Evolutionary conservation across 2,113 vertebrate species (phyloP).

Genomic region (Zosterops hypoxanthus): DNA sequence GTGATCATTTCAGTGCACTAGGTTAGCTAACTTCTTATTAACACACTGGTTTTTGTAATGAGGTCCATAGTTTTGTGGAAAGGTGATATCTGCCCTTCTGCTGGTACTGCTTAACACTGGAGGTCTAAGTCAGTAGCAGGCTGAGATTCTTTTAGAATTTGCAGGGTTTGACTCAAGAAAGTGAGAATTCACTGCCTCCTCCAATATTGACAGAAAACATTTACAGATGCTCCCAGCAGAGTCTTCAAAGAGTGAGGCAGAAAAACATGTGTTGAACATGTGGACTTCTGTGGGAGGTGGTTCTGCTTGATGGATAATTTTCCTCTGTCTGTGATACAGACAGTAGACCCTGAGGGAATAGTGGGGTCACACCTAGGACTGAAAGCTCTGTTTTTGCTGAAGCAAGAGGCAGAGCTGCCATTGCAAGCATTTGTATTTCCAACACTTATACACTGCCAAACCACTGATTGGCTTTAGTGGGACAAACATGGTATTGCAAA

Average conservation of each 20-base stretch:
- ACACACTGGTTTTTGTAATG: neutral
- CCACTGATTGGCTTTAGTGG: neutral
- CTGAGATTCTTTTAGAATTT: neutral
- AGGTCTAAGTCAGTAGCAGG: neutral
- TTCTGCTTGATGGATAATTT: neutral
- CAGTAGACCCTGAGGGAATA: neutral
- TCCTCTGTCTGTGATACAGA: neutral
- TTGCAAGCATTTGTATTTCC: neutral
- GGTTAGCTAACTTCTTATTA: neutral
- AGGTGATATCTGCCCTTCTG: neutral
- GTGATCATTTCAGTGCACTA: neutral
- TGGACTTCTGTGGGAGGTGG: neutral
- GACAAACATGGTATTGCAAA: neutral
- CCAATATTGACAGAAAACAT: neutral
- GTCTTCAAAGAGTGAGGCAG: constrained; percentile 33
- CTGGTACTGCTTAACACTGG: neutral
- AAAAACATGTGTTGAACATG: constrained; percentile 24
- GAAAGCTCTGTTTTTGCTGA: neutral
- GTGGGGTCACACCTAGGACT: neutral
- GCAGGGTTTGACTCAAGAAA: neutral
- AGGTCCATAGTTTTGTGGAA: neutral
- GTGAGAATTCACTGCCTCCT: neutral
- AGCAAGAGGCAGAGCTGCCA: neutral
- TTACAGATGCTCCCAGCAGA: neutral
- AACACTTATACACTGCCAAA: neutral